phyloP scores from a whole-genome alignment of 2,888 invertebrate species.

The Syrphus vitripennis region DNA sequence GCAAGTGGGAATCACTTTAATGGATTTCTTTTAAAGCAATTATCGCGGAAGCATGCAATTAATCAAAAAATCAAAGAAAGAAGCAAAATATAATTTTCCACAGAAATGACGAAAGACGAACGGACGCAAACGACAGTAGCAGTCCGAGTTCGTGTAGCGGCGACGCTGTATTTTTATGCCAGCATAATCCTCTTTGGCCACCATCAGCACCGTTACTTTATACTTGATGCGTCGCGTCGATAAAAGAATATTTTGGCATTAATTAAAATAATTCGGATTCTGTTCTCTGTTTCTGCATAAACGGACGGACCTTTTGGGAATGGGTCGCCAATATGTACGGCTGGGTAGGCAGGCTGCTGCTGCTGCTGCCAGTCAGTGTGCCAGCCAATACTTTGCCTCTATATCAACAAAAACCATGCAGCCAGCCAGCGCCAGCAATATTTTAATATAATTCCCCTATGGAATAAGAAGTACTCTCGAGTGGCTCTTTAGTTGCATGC shows the following conservation, averaged over 20 bases:
- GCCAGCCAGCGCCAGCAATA: background rate
- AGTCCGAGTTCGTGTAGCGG: background rate
- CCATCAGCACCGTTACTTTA: background rate
- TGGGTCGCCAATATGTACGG: background rate
- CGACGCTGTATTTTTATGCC: background rate
- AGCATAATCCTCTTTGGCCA: conserved; percentile 5
- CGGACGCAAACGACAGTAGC: background rate
- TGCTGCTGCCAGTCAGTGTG: too few species aligned
- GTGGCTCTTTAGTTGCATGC: conserved; percentile 44
- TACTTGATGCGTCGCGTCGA: conserved; percentile 42
- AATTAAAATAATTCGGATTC: conserved; percentile 65
- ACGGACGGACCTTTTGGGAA: conserved; percentile 30
- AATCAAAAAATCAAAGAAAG: conserved; percentile 66
- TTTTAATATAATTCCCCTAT: conserved; percentile 23
- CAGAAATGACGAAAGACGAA: conserved; percentile 10
- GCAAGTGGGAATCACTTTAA: conserved; percentile 58
- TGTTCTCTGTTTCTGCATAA: conserved; percentile 18
- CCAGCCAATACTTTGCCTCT: background rate
- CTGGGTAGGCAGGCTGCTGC: background rate
- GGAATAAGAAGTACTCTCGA: conserved; percentile 39
- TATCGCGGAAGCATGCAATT: conserved; percentile 69
- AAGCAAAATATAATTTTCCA: conserved; percentile 14
- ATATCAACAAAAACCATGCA: too few species aligned
- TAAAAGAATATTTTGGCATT: conserved; percentile 53
- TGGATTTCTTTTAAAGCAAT: conserved; percentile 69